Percentiles rank a stretch among this genome's conserved stretches.
Conservation (phyloP, 2,888 invertebrate genomes). For the Acronicta psi region DNA sequence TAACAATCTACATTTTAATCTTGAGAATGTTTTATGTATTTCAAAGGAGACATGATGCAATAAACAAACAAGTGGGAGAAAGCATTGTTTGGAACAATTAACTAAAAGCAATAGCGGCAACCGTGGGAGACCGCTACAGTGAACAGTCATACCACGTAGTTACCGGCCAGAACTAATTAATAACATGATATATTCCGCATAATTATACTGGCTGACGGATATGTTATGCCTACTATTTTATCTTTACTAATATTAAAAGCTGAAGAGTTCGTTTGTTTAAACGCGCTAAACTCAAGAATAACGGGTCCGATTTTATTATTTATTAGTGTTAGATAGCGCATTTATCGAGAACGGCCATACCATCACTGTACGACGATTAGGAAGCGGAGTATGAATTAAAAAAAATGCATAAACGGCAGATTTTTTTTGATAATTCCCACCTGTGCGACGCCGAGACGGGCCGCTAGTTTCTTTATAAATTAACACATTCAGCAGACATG, state of each 20-base stretch:
- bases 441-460: too few species aligned
- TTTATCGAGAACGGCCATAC: too few species aligned
- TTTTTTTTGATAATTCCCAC: too few species aligned
- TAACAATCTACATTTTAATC: conserved; percentile 17
- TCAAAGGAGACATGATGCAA: conserved; percentile 21
- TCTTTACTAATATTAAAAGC: not conserved
- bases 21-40: conserved; percentile 29
- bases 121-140: conserved; percentile 44
- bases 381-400: too few species aligned
- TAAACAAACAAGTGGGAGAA: conserved; percentile 46
- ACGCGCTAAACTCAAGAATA: too few species aligned
- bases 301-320: too few species aligned
- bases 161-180: conserved; percentile 51
- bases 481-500: too few species aligned
- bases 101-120: conserved; percentile 22
- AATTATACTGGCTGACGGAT: conserved; percentile 28
- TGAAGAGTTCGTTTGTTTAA: too few species aligned
- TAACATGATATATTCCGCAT: conserved; percentile 38
- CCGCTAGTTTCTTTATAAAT: too few species aligned
- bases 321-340: too few species aligned
- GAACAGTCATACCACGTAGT: conserved; percentile 38
- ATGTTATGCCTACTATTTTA: not conserved
- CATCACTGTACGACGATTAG: too few species aligned
- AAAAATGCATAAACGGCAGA: too few species aligned
- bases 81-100: conserved; percentile 46